Evolutionary conservation across 2,797 vertebrate species (phyloP).

Genomic region (Cephalopachus bancanus): DNA sequence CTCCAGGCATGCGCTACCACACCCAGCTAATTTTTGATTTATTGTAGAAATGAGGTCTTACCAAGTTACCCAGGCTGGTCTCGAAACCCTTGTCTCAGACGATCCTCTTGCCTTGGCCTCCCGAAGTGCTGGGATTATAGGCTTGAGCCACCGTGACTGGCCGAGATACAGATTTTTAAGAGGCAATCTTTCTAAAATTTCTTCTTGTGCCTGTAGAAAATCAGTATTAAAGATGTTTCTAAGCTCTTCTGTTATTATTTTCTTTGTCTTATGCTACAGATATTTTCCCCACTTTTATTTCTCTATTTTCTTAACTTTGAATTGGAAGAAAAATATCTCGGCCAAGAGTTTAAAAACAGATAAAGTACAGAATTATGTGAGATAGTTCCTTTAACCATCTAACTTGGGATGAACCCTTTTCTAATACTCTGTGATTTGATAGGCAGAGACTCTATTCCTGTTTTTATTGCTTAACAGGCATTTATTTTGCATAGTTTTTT

Average conservation of each 20-base stretch:
- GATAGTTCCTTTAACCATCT: background rate
- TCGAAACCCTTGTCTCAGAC: too few species aligned
- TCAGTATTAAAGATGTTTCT: background rate
- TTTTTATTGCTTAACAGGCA: conserved; percentile 46
- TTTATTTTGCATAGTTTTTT: conserved; percentile 44
- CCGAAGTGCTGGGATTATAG: too few species aligned
- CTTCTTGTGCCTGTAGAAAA: background rate
- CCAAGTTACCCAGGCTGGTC: too few species aligned
- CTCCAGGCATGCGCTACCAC: too few species aligned
- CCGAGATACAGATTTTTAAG: background rate
- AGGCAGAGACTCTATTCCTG: background rate
- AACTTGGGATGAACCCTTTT: background rate
- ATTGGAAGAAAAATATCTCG: conserved; percentile 24
- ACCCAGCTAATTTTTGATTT: too few species aligned
- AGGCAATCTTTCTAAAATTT: background rate
- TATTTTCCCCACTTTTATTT: background rate
- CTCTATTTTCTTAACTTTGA: background rate
- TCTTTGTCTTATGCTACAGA: background rate
- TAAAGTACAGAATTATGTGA: conserved; percentile 1
- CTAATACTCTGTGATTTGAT: conserved; percentile 11
- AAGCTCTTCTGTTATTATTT: background rate
- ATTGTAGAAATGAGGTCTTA: too few species aligned
- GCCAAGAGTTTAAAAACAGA: background rate
- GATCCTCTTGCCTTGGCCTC: too few species aligned
- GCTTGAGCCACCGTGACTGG: too few species aligned